phyloP scores from a whole-genome alignment of 2,888 invertebrate genomes.

The Labia minor region DNA sequence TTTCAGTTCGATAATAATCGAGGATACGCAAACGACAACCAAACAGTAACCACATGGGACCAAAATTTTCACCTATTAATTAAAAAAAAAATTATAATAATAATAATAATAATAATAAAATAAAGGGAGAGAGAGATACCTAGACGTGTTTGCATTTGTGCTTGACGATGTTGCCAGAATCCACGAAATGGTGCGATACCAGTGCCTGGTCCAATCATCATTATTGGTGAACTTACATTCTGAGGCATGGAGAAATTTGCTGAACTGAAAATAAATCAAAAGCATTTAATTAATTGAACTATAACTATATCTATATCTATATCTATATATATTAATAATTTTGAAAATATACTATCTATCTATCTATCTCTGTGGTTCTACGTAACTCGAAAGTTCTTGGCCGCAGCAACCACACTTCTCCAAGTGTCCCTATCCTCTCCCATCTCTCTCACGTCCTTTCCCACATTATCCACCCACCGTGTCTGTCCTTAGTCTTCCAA shows the following conservation, averaged over 20 bases:
- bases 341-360: neutral
- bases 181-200: conserved; percentile 90
- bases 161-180: conserved; percentile 75
- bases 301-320: neutral
- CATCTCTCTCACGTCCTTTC: too few species aligned
- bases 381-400: too few species aligned
- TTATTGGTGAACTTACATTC: conserved; percentile 64
- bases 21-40: conserved; percentile 71
- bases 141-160: conserved; percentile 25
- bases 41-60: conserved; percentile 72
- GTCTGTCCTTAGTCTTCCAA: too few species aligned
- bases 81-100: conserved; percentile 3
- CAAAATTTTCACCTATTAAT: conserved; percentile 30
- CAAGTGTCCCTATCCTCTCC: too few species aligned
- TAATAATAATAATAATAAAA: neutral
- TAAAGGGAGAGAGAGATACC: conserved; percentile 18
- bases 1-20: conserved; percentile 74
- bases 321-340: too few species aligned
- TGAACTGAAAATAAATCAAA: conserved; percentile 54
- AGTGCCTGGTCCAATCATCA: conserved; percentile 84
- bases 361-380: too few species aligned
- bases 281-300: neutral
- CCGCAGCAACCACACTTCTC: too few species aligned
- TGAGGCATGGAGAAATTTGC: conserved; percentile 74
- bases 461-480: too few species aligned